These are phyloP conservation scores for Ethmia dodecea DNA, from an alignment of 2,888 invertebrate species.

Conservation along the genomic window DNA sequence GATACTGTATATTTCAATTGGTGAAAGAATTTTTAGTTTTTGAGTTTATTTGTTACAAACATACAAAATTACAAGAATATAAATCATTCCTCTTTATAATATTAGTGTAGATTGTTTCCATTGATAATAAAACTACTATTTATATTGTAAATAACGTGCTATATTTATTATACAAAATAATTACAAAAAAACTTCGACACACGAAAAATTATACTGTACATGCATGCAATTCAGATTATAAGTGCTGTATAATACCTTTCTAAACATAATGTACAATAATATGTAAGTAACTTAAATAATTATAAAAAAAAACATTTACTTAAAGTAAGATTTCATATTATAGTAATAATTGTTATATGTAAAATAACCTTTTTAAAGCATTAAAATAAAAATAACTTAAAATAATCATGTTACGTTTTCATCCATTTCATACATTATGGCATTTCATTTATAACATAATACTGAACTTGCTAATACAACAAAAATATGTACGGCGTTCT, in stretches of 20 bases:
- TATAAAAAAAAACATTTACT: conserved; percentile 49
- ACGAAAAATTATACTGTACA: conserved; percentile 70
- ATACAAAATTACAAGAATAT: too few species aligned
- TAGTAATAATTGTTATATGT: conserved; percentile 43
- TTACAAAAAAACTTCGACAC: conserved; percentile 73
- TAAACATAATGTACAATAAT: conserved; percentile 60
- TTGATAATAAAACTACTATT: too few species aligned
- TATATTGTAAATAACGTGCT: conserved; percentile 75
- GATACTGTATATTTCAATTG: too few species aligned
- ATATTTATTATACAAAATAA: conserved; percentile 77
- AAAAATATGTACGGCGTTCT: conserved; percentile 63
- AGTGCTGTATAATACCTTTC: conserved; percentile 32
- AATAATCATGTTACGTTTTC: conserved; percentile 35
- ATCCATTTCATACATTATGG: conserved; percentile 72
- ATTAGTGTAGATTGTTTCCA: too few species aligned
- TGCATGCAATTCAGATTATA: conserved; percentile 63
- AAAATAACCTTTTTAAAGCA: too few species aligned
- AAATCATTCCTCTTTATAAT: too few species aligned
- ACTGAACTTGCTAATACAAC: conserved; percentile 76
- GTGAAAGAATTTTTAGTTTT: too few species aligned
- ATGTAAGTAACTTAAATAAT: conserved; percentile 40
- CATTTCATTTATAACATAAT: conserved; percentile 65
- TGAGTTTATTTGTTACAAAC: too few species aligned
- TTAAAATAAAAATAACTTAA: conserved; percentile 42
- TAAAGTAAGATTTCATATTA: conserved; percentile 47